These are phyloP conservation scores for Oscheius sp. DNA, from an alignment of 1,140 invertebrate genomes.

Conservation along the genomic window DNA sequence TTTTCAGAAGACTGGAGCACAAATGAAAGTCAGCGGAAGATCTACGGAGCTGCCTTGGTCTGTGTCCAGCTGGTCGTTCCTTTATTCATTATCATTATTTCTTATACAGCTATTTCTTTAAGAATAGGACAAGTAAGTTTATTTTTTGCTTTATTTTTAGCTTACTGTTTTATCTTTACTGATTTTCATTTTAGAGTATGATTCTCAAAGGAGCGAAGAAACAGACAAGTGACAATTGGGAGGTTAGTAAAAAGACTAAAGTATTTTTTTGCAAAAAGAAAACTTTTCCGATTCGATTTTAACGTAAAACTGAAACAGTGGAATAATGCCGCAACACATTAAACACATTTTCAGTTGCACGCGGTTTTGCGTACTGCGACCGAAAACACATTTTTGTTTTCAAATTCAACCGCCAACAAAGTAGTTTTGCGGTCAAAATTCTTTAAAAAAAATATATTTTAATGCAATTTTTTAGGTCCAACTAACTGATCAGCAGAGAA, in stretches of 20 bases:
- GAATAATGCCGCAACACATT: too few relatives aligned
- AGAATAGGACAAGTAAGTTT: constrained; percentile 46
- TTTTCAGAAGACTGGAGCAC: constrained; percentile 50
- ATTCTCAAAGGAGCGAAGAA: constrained; percentile 49
- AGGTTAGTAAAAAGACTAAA: too few relatives aligned
- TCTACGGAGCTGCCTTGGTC: constrained; percentile 54
- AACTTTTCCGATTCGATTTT: not conserved
- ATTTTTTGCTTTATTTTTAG: too few relatives aligned
- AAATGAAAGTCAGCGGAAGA: constrained; percentile 41
- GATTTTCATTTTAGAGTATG: constrained; percentile 42
- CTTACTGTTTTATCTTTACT: too few relatives aligned
- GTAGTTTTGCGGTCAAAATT: not conserved
- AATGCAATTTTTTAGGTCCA: not conserved
- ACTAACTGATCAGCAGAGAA: constrained; percentile 47
- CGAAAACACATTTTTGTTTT: too few relatives aligned
- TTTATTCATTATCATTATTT: constrained; percentile 52
- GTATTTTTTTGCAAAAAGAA: too few relatives aligned
- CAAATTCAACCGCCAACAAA: too few relatives aligned
- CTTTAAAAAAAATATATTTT: not conserved
- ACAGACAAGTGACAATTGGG: constrained; percentile 28
- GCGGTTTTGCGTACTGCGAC: too few relatives aligned
- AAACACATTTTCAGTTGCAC: too few relatives aligned
- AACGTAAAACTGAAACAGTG: not conserved
- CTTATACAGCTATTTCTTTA: constrained; percentile 57
- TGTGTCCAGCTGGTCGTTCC: constrained; percentile 57